Conservation (phyloP, 2,888 invertebrate species). For the Chloroclystis v-ata region DNA sequence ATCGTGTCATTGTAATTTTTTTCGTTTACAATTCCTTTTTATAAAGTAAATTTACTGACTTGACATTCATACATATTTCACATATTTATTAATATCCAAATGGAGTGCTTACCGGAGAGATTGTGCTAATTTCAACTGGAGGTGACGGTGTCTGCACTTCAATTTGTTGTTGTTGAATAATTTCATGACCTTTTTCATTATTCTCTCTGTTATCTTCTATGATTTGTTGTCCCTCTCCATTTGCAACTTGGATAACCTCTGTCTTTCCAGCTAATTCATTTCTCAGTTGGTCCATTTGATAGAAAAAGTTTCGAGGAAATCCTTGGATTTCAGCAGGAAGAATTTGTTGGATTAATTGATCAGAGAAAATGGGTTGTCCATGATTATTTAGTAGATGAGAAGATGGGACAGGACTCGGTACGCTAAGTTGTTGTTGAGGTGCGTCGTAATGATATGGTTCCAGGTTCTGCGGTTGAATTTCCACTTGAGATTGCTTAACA, state of each 20-base stretch:
- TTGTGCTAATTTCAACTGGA: conserved; percentile 5
- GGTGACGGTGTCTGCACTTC: conserved; percentile 9
- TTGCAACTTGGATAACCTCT: conserved; percentile 10
- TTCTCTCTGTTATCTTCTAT: background rate
- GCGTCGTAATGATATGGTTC: background rate
- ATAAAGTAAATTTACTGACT: too few species aligned
- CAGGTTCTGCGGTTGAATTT: background rate
- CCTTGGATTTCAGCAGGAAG: conserved; percentile 15
- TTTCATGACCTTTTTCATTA: conserved; percentile 3
- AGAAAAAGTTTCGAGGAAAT: conserved; percentile 24
- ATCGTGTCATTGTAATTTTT: too few species aligned
- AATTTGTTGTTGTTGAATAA: conserved; percentile 8
- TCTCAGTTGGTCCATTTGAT: conserved; percentile 21
- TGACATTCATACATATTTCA: too few species aligned
- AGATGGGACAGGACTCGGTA: background rate
- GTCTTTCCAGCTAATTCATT: conserved; percentile 12
- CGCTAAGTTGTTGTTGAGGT: background rate
- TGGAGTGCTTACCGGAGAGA: conserved; percentile 17
- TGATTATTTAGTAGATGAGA: conserved; percentile 1
- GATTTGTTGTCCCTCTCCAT: background rate
- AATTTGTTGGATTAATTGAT: conserved; percentile 22
- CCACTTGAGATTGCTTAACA: background rate
- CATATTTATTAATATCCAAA: too few species aligned
- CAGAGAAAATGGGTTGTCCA: conserved; percentile 14
- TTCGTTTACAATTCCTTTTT: too few species aligned